Percentiles rank a stretch among this genome's conserved stretches.
These are phyloP conservation scores for Steinernema carpocapsae DNA, from an alignment of 2,888 invertebrate genomes.

Conservation along the genomic window DNA sequence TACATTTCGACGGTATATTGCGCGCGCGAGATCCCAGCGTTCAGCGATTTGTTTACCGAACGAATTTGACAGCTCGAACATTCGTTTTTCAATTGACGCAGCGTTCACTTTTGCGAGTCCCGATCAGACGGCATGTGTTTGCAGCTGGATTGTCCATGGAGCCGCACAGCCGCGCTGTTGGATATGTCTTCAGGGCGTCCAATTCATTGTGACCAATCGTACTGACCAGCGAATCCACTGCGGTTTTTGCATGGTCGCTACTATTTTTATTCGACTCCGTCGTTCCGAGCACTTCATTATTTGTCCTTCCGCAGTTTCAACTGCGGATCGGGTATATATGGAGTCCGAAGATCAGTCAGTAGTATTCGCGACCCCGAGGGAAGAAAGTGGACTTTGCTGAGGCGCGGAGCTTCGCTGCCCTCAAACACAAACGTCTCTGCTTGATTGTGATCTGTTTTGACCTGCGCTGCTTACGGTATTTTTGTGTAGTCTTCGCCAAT, in stretches of 20 bases:
- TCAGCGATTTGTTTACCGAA: conserved; percentile 33
- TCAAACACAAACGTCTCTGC: too few species aligned
- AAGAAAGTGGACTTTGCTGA: too few species aligned
- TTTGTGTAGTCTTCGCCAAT: too few species aligned
- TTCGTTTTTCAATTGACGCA: conserved; percentile 30
- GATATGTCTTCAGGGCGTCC: conserved; percentile 21
- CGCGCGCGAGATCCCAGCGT: conserved; percentile 24
- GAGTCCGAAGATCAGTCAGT: too few species aligned
- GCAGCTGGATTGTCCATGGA: conserved; percentile 28
- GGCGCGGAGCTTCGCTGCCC: too few species aligned
- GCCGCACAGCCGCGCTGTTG: neutral
- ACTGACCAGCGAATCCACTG: neutral
- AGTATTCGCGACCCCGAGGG: too few species aligned
- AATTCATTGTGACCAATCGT: conserved; percentile 12
- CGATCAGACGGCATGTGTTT: conserved; percentile 29
- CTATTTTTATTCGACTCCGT: neutral
- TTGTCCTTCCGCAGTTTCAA: too few species aligned
- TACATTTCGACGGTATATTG: conserved; percentile 25
- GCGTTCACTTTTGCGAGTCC: conserved; percentile 28
- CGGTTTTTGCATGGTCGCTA: neutral
- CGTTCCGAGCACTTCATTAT: too few species aligned
- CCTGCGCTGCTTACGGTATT: too few species aligned
- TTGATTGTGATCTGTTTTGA: too few species aligned
- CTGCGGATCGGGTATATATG: too few species aligned
- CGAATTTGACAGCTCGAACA: conserved; percentile 34